Conservation (phyloP, 2,888 invertebrate genomes). For the Hirtodrosophila histrioides region DNA sequence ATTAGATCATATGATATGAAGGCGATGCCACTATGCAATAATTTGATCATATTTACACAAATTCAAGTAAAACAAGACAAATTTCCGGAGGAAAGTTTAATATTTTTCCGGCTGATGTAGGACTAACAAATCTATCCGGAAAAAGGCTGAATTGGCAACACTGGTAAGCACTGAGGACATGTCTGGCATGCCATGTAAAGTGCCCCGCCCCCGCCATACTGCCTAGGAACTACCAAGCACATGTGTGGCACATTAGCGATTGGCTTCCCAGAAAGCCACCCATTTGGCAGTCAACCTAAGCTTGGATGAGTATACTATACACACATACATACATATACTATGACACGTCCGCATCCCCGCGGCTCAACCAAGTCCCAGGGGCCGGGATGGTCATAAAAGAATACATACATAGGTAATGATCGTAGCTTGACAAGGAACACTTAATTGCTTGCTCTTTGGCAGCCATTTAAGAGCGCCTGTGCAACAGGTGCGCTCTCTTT, state of each 20-base stretch:
- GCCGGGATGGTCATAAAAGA: constrained; percentile 16
- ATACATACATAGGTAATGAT: constrained; percentile 34
- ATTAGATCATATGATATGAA: no score
- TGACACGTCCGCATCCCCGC: constrained; percentile 29
- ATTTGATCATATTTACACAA: no score
- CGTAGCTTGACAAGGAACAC: constrained; percentile 53
- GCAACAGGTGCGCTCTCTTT: constrained; percentile 12
- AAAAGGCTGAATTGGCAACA: no score
- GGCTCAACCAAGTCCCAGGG: constrained; percentile 5
- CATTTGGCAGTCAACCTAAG: constrained; percentile 38
- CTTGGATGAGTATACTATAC: neutral
- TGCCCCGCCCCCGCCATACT: neutral
- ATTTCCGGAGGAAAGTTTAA: no score
- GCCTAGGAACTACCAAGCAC: constrained; percentile 39
- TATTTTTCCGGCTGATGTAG: no score
- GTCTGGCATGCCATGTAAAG: constrained; percentile 17
- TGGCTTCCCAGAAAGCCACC: constrained; percentile 14
- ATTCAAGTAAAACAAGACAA: no score
- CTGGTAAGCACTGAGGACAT: constrained; percentile 16
- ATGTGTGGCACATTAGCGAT: constrained; percentile 58
- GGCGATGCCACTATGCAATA: no score
- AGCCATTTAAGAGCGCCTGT: constrained; percentile 26
- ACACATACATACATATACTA: no score
- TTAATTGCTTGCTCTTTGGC: constrained; percentile 32
- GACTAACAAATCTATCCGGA: no score